These are phyloP conservation scores for Tineola bisselliella DNA, from an alignment of 2,888 invertebrate species.

Conservation along the genomic window DNA sequence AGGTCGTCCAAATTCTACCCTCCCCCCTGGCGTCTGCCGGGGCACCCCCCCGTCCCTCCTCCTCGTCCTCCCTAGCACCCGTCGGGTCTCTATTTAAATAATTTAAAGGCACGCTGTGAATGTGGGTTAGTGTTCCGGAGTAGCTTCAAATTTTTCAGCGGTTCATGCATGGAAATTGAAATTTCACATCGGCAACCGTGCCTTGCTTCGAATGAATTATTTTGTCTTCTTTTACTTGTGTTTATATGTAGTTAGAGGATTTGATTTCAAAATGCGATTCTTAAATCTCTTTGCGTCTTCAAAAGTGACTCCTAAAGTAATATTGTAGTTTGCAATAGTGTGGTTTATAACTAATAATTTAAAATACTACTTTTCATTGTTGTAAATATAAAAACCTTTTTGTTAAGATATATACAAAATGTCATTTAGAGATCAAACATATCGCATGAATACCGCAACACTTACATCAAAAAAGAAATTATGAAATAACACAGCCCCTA, in stretches of 20 bases:
- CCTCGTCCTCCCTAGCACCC: background rate
- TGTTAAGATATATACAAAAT: too few relatives aligned
- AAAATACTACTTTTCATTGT: too few relatives aligned
- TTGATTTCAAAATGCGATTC: background rate
- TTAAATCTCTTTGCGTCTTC: background rate
- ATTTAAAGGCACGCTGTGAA: constrained; percentile 12
- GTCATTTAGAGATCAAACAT: background rate
- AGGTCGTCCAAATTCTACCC: constrained; percentile 9
- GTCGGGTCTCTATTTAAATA: constrained; percentile 10
- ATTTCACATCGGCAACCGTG: background rate
- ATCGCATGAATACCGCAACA: background rate
- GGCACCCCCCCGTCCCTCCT: background rate
- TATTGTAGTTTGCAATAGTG: background rate
- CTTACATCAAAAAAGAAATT: background rate
- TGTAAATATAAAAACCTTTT: too few relatives aligned
- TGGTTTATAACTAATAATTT: too few relatives aligned
- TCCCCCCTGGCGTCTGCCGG: background rate
- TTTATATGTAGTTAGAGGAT: background rate
- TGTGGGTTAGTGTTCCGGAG: constrained; percentile 10
- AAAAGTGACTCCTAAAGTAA: background rate
- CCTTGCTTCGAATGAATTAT: background rate
- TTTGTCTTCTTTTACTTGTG: background rate
- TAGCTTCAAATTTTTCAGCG: constrained; percentile 7
- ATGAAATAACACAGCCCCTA: background rate
- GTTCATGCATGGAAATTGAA: constrained; percentile 13